Evolutionary conservation across 2,113 vertebrate species (phyloP), one percentile per base, ranked within the genome.

Genomic region (Noturus placidus): DNA sequence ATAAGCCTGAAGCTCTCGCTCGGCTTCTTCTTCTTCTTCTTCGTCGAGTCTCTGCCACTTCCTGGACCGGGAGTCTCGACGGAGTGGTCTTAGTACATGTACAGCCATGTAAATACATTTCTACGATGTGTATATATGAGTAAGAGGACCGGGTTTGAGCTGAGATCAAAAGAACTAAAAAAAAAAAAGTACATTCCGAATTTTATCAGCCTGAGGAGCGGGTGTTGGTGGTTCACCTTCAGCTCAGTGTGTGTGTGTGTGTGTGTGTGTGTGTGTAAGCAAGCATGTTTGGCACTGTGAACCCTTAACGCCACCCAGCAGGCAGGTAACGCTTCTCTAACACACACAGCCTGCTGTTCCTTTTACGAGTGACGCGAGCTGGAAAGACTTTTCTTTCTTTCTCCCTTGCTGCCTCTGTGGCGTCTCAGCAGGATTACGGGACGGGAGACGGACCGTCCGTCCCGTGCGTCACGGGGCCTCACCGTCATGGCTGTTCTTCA

Each of bases 31-130:
- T 63, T 80, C 78, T 81, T 25, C 38, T 42, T 46, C 42, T 46
- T 25, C 79, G 61, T 35, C 35, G 79, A 87, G 15, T 27, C 77
- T 81, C 85, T 13, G 14, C 20, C 19, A 59, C 69, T 27, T 70
- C 38, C 84, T 82, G 50, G 61, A 82, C 77, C 61, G 30, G 22
- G 46, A 83, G 52, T 87, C 74, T 69, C 74, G 91, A 92, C 78
- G 81, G 87, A 91, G 91, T 86, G 90, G 92, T 92, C 91, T 94
- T 87, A 93, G 91, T 94, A 93, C 93, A 92, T 95, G 94, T 95
- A 95, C 94, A 95, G 93, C 90, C 89, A 92, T 96, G 95, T 96
- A 95, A 95, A 96, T 95, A 95, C 93, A 92, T 95, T 94, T 95
- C 91, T 94, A 94, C 94, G 92, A 94, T 92, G 94, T 96, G 94